These are phyloP conservation scores for Monomorium pharaonis DNA, from an alignment of 1,140 invertebrate genomes.

Conservation along the genomic window DNA sequence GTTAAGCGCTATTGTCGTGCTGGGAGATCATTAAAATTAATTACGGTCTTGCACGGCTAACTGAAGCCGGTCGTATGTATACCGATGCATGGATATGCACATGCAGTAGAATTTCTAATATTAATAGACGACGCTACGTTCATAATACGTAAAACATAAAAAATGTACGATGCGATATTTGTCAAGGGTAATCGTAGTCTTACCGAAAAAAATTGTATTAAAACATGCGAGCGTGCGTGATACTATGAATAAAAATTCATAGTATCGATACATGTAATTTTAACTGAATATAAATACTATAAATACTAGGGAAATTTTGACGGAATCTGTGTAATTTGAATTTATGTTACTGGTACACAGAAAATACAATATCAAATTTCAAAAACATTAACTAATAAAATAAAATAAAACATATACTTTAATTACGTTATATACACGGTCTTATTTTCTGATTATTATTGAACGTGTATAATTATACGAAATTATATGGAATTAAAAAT, in stretches of 20 bases:
- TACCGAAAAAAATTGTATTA: background rate
- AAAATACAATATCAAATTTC: background rate
- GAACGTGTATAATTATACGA: background rate
- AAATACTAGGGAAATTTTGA: background rate
- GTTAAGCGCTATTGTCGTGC: constrained; percentile 45
- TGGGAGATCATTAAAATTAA: constrained; percentile 59
- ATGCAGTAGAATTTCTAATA: background rate
- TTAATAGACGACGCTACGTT: background rate
- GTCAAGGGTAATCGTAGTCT: background rate
- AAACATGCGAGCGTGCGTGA: background rate
- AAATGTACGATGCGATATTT: background rate
- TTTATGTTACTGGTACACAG: background rate
- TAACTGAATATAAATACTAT: too few species aligned
- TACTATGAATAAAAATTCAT: background rate
- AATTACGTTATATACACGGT: too few species aligned
- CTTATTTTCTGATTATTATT: background rate
- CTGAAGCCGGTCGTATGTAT: constrained; percentile 39
- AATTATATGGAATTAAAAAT: constrained; percentile 3
- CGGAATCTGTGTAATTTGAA: background rate
- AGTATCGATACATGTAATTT: background rate
- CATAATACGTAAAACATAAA: background rate
- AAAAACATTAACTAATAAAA: background rate
- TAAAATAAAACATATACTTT: background rate
- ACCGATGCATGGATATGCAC: background rate
- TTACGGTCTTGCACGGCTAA: constrained; percentile 53